A percentile compares a stretch with the other conserved stretches of the same genome.
phyloP scores from a whole-genome alignment of 2,888 invertebrate genomes.

The Gasteruption jaculator region DNA sequence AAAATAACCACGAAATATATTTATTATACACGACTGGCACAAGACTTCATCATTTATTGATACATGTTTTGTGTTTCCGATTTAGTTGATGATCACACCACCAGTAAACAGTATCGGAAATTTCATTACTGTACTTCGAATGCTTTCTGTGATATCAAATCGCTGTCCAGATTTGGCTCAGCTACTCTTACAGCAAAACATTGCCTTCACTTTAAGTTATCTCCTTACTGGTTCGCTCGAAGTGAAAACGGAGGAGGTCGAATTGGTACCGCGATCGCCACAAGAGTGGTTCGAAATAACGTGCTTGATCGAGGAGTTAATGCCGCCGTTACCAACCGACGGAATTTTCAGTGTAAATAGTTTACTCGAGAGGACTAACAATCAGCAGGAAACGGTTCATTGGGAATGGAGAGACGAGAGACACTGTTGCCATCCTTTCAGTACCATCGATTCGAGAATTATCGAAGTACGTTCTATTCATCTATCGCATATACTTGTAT shows the following conservation, averaged over 20 bases:
- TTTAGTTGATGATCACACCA: constrained; percentile 86
- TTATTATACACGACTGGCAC: too few species aligned
- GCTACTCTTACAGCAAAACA: constrained; percentile 87
- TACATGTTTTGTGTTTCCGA: too few species aligned
- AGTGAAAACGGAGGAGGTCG: constrained; percentile 63
- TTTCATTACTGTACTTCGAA: constrained; percentile 93
- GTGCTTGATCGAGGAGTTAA: constrained; percentile 91
- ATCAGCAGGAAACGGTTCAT: constrained; percentile 70
- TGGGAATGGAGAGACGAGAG: constrained; percentile 99
- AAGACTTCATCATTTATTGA: constrained; percentile 4
- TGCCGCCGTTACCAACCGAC: constrained; percentile 93
- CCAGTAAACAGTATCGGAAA: constrained; percentile 92
- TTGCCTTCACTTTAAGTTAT: constrained; percentile 92
- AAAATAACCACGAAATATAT: too few species aligned
- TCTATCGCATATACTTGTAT: not conserved
- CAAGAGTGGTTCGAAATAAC: constrained; percentile 98
- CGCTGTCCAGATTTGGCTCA: constrained; percentile 93
- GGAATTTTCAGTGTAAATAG: constrained; percentile 94
- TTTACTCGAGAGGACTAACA: constrained; percentile 72
- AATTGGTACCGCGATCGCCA: constrained; percentile 85
- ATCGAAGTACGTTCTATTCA: constrained; percentile 66
- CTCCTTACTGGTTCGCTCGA: constrained; percentile 86
- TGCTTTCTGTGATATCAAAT: constrained; percentile 94
- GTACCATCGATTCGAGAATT: constrained; percentile 87
- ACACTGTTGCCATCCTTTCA: constrained; percentile 86